Conservation (phyloP, 1,140 invertebrate species). For the Drosophila tristis region DNA sequence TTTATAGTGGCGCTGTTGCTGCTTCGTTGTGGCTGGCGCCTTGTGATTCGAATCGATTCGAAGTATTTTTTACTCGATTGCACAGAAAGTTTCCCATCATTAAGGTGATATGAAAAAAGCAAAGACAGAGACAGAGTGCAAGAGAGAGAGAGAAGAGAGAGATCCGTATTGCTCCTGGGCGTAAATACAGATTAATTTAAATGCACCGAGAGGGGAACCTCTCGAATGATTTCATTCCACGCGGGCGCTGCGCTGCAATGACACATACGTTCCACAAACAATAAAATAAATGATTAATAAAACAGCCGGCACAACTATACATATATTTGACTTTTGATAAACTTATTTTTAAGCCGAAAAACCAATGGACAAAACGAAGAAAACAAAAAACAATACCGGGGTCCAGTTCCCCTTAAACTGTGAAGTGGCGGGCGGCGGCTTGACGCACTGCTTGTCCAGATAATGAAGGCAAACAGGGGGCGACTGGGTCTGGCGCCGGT, state of each 20-base stretch:
- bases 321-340: background rate
- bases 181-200: too few relatives aligned
- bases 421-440: background rate
- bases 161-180: too few relatives aligned
- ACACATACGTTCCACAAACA: background rate
- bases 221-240: too few relatives aligned
- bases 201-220: too few relatives aligned
- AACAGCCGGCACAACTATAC: background rate
- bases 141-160: too few relatives aligned
- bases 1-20: slow-evolving; percentile 19
- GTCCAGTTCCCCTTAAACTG: slow-evolving; percentile 39
- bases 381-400: slow-evolving; percentile 30
- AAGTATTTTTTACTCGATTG: background rate
- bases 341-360: slow-evolving; percentile 18
- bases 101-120: slow-evolving; percentile 2
- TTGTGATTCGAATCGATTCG: background rate
- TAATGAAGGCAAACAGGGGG: slow-evolving; percentile 63
- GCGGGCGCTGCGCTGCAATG: background rate
- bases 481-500: slow-evolving; percentile 59
- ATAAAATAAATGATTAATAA: background rate
- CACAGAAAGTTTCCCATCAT: slow-evolving; percentile 3
- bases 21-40: too few relatives aligned
- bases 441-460: slow-evolving; percentile 34
- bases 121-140: too few relatives aligned
- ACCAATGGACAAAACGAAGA: slow-evolving; percentile 8